Conservation (phyloP, 2,888 invertebrate species). For the Podabrus alpinus region DNA sequence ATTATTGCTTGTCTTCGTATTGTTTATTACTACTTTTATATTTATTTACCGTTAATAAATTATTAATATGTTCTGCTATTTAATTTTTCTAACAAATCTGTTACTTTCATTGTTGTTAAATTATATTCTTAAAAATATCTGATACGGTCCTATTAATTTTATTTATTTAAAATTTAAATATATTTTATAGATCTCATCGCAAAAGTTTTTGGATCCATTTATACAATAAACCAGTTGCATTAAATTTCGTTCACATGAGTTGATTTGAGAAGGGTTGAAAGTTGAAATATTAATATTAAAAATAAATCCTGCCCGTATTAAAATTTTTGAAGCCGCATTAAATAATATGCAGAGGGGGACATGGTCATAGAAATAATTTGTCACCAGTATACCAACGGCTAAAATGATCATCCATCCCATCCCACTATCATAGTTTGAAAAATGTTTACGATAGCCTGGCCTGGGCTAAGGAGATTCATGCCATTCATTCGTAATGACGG, state of each 20-base stretch:
- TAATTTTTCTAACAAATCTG: neutral
- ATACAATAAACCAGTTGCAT: neutral
- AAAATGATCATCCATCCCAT: constrained; percentile 11
- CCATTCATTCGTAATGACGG: constrained; percentile 14
- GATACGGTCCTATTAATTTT: neutral
- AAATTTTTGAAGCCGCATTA: constrained; percentile 1
- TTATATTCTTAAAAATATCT: neutral
- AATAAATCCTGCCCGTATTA: constrained; percentile 13
- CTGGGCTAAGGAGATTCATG: neutral
- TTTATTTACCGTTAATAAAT: neutral
- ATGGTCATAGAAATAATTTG: constrained; percentile 12
- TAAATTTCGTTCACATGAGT: neutral
- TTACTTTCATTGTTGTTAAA: neutral
- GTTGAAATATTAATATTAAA: neutral
- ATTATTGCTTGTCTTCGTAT: no score
- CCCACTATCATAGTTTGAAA: constrained; percentile 24
- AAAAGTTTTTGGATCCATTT: no score
- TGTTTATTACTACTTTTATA: neutral
- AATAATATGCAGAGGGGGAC: neutral
- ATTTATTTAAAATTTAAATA: neutral
- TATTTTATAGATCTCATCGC: no score
- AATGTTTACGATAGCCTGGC: neutral
- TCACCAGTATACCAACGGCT: constrained; percentile 23
- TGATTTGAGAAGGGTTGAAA: neutral
- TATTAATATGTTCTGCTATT: neutral